A percentile compares a stretch with the other conserved stretches of the same genome.
Evolutionary conservation across 2,888 invertebrate species (phyloP).

Genomic region (Pinctada fucata): DNA sequence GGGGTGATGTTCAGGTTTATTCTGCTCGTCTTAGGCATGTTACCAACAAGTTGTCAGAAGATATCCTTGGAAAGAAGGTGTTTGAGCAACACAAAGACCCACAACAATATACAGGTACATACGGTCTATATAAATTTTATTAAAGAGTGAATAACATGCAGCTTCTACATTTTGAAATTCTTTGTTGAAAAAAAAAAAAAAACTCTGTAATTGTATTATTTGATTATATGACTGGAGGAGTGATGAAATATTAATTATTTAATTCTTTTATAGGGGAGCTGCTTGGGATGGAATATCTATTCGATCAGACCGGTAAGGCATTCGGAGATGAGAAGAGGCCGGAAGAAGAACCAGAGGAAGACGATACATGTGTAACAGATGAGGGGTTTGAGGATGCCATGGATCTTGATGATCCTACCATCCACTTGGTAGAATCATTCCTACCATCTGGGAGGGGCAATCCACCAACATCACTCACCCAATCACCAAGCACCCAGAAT

Average conservation of each 20-base stretch:
- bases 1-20: slow-evolving; percentile 23
- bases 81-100: slow-evolving; percentile 26
- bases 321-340: too few relatives aligned
- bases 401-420: slow-evolving; percentile 31
- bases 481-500: neutral
- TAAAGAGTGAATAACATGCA: too few relatives aligned
- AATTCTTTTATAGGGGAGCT: slow-evolving; percentile 41
- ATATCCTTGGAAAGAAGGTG: slow-evolving; percentile 33
- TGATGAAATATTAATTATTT: neutral
- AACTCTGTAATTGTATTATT: too few relatives aligned
- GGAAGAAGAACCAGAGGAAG: slow-evolving; percentile 9
- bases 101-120: slow-evolving; percentile 43
- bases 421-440: neutral
- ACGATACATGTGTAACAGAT: neutral
- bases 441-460: neutral
- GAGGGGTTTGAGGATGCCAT: slow-evolving; percentile 45
- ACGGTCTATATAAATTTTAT: neutral
- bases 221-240: neutral
- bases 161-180: neutral
- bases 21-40: slow-evolving; percentile 33
- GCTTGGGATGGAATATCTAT: slow-evolving; percentile 52
- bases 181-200: neutral
- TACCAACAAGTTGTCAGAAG: slow-evolving; percentile 30
- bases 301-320: slow-evolving; percentile 35
- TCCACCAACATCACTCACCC: neutral